Conservation (phyloP, 2,888 invertebrate species). For the Cactoblastis cactorum region DNA sequence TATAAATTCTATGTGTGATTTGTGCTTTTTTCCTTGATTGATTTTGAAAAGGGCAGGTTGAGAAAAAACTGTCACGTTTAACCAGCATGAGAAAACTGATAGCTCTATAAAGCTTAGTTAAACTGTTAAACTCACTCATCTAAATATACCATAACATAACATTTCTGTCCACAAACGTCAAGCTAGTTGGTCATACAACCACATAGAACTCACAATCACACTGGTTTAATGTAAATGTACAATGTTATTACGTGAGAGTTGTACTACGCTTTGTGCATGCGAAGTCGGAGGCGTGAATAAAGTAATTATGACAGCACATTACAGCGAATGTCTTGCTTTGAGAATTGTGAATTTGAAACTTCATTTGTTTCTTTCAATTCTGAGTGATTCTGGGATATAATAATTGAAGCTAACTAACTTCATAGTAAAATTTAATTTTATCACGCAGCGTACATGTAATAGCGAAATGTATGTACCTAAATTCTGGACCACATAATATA, state of each 20-base stretch:
- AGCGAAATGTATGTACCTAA: no score
- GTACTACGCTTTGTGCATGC: conserved; percentile 3
- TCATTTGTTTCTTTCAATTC: not conserved
- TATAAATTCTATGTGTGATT: no score
- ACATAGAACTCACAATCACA: conserved; percentile 8
- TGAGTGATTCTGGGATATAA: not conserved
- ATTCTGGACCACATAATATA: no score
- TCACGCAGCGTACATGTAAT: no score
- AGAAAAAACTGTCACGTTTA: no score
- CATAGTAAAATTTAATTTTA: no score
- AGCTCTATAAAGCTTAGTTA: no score
- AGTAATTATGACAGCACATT: conserved; percentile 3
- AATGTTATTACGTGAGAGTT: not conserved
- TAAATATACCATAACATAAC: not conserved
- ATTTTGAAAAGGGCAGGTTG: no score
- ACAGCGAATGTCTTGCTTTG: not conserved
- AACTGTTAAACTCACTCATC: not conserved
- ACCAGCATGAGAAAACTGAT: no score
- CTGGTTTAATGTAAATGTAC: conserved; percentile 4
- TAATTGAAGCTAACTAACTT: not conserved
- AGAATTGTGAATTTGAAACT: not conserved
- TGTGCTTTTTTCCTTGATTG: no score
- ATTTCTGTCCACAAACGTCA: not conserved
- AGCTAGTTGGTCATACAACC: not conserved
- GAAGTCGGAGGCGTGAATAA: not conserved